A percentile compares a stretch with the other conserved stretches of the same genome.
Conservation (phyloP, 2,113 vertebrate genomes). For the Puma concolor region DNA sequence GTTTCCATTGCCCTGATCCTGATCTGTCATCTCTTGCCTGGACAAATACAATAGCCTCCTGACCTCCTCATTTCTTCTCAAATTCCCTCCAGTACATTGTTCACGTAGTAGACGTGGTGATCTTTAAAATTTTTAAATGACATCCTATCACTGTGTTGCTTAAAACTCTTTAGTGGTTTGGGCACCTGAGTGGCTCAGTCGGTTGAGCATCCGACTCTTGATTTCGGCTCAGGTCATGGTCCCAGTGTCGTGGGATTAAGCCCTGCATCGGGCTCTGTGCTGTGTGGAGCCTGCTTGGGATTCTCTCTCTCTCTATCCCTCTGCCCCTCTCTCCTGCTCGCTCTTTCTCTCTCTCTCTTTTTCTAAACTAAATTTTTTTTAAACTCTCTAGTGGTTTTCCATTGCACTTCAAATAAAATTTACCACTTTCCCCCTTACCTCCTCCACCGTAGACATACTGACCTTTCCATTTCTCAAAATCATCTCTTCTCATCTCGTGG, state of each 20-base stretch:
- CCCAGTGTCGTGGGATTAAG: no score
- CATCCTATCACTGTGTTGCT: background rate
- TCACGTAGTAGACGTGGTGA: background rate
- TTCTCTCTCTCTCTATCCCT: no score
- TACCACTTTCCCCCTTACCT: background rate
- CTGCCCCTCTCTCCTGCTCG: no score
- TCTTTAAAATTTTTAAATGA: background rate
- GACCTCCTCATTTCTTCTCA: background rate
- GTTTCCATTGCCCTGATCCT: background rate
- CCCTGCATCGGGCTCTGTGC: no score
- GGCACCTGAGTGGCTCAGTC: no score
- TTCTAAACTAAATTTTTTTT: no score
- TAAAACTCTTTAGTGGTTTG: background rate
- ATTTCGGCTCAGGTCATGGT: no score
- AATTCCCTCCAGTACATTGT: background rate
- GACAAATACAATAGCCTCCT: background rate
- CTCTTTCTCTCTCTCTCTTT: no score
- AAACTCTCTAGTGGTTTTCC: background rate
- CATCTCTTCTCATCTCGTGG: background rate
- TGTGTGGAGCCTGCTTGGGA: no score
- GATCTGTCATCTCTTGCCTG: background rate
- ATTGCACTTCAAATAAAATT: background rate
- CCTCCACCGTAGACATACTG: background rate
- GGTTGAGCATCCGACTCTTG: no score
- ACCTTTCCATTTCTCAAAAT: conserved; percentile 35